phyloP scores from a whole-genome alignment of 1,140 invertebrate species.

The Drosophila lacteicornis region DNA sequence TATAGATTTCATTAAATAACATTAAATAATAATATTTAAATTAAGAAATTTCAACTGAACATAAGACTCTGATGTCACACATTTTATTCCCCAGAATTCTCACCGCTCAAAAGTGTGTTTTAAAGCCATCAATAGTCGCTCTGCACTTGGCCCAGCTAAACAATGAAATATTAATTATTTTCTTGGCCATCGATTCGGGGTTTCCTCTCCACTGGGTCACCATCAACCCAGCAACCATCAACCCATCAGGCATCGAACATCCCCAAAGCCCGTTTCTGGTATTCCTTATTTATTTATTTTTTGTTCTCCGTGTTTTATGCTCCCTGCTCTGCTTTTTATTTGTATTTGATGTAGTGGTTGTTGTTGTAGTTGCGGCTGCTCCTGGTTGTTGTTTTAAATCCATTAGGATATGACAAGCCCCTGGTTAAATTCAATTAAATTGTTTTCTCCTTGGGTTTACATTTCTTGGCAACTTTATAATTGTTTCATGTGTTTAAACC shows the following conservation, averaged over 20 bases:
- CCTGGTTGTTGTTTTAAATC: conserved; percentile 76
- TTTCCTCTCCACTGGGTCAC: conserved; percentile 35
- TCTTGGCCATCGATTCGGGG: conserved; percentile 24
- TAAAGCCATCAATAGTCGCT: background rate
- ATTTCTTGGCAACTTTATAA: conserved; percentile 82
- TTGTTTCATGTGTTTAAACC: conserved; percentile 83
- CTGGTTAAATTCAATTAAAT: conserved; percentile 83
- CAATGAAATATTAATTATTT: conserved; percentile 46
- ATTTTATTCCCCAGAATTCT: background rate
- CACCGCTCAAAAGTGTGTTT: background rate
- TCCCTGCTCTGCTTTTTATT: conserved; percentile 41
- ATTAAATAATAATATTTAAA: no score
- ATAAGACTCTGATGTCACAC: background rate
- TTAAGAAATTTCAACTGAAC: no score
- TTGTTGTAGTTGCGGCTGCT: conserved; percentile 38
- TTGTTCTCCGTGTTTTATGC: background rate
- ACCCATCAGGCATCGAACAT: conserved; percentile 10
- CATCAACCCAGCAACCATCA: background rate
- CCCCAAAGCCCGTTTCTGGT: conserved; percentile 8
- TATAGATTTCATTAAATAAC: no score
- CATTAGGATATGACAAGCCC: conserved; percentile 82
- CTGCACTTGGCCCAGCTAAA: background rate
- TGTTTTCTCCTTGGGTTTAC: conserved; percentile 82
- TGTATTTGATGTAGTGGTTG: conserved; percentile 60
- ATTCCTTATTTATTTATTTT: conserved; percentile 12